Percentiles rank a stretch among this genome's conserved stretches.
phyloP scores from a whole-genome alignment of 2,888 invertebrate genomes.

The Drosophila kanekoi region DNA sequence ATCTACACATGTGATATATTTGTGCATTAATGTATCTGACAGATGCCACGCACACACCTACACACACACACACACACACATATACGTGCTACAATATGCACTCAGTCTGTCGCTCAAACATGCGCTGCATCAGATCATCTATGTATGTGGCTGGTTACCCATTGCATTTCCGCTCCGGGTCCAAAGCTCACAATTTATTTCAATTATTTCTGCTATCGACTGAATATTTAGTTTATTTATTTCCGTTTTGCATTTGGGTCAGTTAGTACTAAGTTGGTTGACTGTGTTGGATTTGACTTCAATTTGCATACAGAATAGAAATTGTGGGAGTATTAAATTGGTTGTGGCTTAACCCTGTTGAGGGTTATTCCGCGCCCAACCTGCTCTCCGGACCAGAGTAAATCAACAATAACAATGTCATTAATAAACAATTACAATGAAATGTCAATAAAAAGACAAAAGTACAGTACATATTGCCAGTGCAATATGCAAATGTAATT shows the following conservation, averaged over 20 bases:
- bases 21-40: conserved; percentile 7
- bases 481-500: conserved; percentile 74
- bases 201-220: conserved; percentile 21
- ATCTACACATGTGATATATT: conserved; percentile 6
- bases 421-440: background rate
- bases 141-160: conserved; percentile 45
- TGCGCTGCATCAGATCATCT: conserved; percentile 11
- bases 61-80: conserved; percentile 1
- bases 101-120: conserved; percentile 14
- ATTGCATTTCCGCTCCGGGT: conserved; percentile 49
- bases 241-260: conserved; percentile 33
- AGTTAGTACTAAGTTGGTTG: conserved; percentile 10
- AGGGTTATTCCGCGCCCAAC: background rate
- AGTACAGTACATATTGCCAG: conserved; percentile 1
- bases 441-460: background rate
- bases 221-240: conserved; percentile 51
- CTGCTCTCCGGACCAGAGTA: conserved; percentile 36
- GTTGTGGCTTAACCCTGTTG: background rate
- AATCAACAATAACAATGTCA: conserved; percentile 38
- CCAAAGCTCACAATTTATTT: conserved; percentile 40
- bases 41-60: conserved; percentile 6
- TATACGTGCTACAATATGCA: conserved; percentile 26
- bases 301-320: background rate
- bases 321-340: background rate
- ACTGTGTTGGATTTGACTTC: background rate